Conservation (phyloP, 2,113 vertebrate genomes). For the Python bivittatus region DNA sequence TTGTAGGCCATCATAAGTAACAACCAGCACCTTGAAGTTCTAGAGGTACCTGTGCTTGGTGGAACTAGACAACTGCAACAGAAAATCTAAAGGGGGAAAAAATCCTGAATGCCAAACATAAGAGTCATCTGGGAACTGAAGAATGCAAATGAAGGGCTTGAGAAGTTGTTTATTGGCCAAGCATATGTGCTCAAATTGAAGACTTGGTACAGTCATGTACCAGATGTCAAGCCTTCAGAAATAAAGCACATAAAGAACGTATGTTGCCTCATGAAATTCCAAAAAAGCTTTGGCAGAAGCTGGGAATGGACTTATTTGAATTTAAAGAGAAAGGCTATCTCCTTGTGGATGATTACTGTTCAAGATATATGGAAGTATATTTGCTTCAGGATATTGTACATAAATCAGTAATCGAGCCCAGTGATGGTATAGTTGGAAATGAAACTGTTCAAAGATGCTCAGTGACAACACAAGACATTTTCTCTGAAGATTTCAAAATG, state of each 20-base stretch:
- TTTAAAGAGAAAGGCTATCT: not conserved
- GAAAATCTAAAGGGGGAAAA: not conserved
- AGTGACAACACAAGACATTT: not conserved
- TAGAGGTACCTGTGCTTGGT: not conserved
- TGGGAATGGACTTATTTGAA: not conserved
- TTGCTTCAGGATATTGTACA: not conserved
- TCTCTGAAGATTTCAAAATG: not conserved
- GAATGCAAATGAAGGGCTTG: not conserved
- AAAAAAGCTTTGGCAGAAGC: constrained; percentile 4
- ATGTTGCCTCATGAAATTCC: not conserved
- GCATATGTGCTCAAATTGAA: constrained; percentile 10
- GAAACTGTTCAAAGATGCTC: not conserved
- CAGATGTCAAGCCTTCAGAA: constrained; percentile 27
- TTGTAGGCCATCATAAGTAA: not conserved
- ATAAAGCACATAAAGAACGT: not conserved
- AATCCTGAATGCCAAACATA: not conserved
- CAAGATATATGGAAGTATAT: not conserved
- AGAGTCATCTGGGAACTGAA: not conserved
- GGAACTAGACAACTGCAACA: not conserved
- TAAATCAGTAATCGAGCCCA: not conserved
- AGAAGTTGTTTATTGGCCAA: constrained; percentile 17
- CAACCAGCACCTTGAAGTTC: not conserved
- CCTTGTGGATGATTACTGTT: not conserved
- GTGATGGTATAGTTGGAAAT: not conserved
- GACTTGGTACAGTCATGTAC: constrained; percentile 22